Percentiles rank a stretch among this genome's conserved stretches.
Evolutionary conservation across 2,113 vertebrate species (phyloP).

Genomic region (Chaetodon trifascialis): DNA sequence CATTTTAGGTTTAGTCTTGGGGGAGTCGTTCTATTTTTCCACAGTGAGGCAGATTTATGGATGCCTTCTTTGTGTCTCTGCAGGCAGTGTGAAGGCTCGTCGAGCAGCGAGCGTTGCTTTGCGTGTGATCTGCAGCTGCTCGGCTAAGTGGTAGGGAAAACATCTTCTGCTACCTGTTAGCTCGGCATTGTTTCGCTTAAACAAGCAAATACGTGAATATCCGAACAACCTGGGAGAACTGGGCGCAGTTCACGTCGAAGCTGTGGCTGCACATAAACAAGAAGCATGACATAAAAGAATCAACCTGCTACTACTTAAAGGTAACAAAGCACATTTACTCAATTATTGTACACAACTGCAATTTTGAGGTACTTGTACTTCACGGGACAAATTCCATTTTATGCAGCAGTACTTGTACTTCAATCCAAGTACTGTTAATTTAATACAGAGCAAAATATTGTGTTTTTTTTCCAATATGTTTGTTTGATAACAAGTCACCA

Average conservation of each 20-base stretch:
- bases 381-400: not conserved
- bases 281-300: not conserved
- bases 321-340: not conserved
- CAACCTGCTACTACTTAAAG: not conserved
- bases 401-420: not conserved
- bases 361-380: too few relatives aligned
- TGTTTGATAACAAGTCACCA: too few relatives aligned
- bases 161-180: not conserved
- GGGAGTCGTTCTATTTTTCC: conserved; percentile 62
- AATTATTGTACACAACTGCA: not conserved
- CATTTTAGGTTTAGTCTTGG: conserved; percentile 53
- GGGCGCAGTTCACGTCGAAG: not conserved
- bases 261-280: not conserved
- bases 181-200: not conserved
- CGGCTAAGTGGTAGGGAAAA: conserved; percentile 7
- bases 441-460: too few relatives aligned
- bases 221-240: not conserved
- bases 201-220: not conserved
- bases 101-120: conserved; percentile 21
- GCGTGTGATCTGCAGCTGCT: conserved; percentile 31
- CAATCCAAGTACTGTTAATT: not conserved
- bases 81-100: conserved; percentile 4
- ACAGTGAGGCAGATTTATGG: conserved; percentile 47
- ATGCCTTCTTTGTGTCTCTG: conserved; percentile 24
- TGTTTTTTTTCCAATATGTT: not conserved